Conservation (phyloP, 2,113 vertebrate genomes). For the Ariopsis seemanni region DNA sequence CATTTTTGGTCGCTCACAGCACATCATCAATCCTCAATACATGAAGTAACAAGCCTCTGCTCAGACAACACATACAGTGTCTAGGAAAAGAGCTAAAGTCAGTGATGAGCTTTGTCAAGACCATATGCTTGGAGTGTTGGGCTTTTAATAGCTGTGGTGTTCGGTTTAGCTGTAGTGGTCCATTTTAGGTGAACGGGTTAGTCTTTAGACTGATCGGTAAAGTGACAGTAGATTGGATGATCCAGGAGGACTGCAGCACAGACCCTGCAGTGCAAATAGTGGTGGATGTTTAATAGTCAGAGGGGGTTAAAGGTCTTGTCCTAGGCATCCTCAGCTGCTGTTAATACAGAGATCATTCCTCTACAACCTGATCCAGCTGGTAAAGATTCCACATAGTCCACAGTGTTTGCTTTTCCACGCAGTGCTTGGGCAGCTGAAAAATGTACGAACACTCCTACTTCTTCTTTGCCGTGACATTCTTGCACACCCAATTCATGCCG, state of each 20-base stretch:
- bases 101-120: background rate
- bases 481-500: conserved; percentile 78
- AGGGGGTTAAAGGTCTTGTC: conserved; percentile 1
- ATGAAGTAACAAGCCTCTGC: conserved; percentile 33
- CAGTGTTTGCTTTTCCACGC: conserved; percentile 33
- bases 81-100: background rate
- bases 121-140: background rate
- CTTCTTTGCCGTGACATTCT: conserved; percentile 70
- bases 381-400: conserved; percentile 35
- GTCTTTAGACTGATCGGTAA: background rate
- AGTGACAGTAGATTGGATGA: background rate
- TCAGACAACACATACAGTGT: conserved; percentile 2
- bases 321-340: conserved; percentile 36
- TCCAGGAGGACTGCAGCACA: background rate
- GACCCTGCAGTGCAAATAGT: conserved; percentile 4
- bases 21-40: conserved; percentile 19
- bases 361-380: conserved; percentile 38
- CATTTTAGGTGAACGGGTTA: background rate
- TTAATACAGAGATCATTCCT: conserved; percentile 33
- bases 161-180: conserved; percentile 1
- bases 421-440: background rate
- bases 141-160: background rate
- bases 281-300: conserved; percentile 13
- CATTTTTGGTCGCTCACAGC: conserved; percentile 14
- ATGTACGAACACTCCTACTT: conserved; percentile 51